A percentile compares a stretch with the other conserved stretches of the same genome.
Conservation (phyloP, 2,888 invertebrate species). For the Melitaea athalia region DNA sequence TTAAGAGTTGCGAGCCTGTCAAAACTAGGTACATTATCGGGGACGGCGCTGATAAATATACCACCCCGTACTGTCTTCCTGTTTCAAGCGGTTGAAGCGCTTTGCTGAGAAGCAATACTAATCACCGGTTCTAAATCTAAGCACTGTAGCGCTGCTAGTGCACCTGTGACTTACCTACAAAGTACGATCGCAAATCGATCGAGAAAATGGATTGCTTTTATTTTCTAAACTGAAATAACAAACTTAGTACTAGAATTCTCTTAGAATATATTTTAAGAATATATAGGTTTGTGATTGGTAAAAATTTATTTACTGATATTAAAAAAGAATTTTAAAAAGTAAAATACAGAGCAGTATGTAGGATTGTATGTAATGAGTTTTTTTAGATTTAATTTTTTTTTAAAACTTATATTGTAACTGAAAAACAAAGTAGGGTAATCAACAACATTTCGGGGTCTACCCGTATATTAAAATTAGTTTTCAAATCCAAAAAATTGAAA, state of each 20-base stretch:
- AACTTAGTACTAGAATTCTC: constrained; percentile 1
- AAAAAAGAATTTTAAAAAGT: too few relatives aligned
- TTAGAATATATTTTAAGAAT: constrained; percentile 6
- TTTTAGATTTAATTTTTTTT: too few relatives aligned
- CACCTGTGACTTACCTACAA: constrained; percentile 25
- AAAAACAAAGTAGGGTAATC: too few relatives aligned
- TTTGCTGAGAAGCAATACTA: constrained; percentile 27
- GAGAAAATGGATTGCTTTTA: constrained; percentile 30
- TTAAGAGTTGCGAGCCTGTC: constrained; percentile 42
- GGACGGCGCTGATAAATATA: constrained; percentile 39
- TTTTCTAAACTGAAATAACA: constrained; percentile 20
- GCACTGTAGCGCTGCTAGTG: constrained; percentile 20
- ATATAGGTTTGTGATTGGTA: not conserved
- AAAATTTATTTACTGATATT: not conserved
- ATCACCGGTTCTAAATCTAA: constrained; percentile 10
- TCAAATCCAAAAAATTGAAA: too few relatives aligned
- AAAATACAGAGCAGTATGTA: too few relatives aligned
- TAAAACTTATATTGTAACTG: too few relatives aligned
- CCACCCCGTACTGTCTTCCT: constrained; percentile 21
- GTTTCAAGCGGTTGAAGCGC: constrained; percentile 26
- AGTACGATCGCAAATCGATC: constrained; percentile 29
- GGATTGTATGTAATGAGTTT: too few relatives aligned
- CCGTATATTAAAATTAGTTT: too few relatives aligned
- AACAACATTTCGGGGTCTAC: too few relatives aligned
- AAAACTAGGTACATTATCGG: constrained; percentile 46